Evolutionary conservation across 2,888 invertebrate species (phyloP).

Genomic region (Phalera bucephala): DNA sequence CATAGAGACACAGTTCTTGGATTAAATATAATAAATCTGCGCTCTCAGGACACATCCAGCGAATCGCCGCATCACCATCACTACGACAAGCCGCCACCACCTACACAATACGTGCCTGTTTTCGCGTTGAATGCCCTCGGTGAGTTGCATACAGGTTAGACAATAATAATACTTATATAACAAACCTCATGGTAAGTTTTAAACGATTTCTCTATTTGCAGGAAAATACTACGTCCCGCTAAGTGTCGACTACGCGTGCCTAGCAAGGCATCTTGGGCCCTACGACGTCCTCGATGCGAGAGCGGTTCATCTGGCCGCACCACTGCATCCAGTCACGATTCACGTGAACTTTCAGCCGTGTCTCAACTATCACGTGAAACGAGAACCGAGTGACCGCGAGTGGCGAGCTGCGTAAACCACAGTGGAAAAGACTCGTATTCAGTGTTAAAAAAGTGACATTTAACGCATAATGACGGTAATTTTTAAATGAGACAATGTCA

Average conservation of each 20-base stretch:
- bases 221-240: conserved; percentile 92
- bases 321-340: conserved; percentile 94
- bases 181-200: too few relatives aligned
- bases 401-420: conserved; percentile 51
- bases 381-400: conserved; percentile 54
- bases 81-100: conserved; percentile 55
- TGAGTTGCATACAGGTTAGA: conserved; percentile 31
- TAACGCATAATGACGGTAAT: background rate
- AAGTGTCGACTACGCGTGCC: conserved; percentile 88
- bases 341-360: conserved; percentile 90
- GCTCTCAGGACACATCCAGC: conserved; percentile 70
- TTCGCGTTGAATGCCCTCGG: conserved; percentile 96
- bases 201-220: conserved; percentile 16
- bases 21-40: too few relatives aligned
- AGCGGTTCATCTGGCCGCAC: conserved; percentile 80
- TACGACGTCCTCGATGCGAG: conserved; percentile 82
- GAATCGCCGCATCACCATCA: conserved; percentile 65
- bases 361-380: conserved; percentile 66
- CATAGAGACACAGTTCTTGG: too few relatives aligned
- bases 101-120: conserved; percentile 87
- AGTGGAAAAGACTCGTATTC: conserved; percentile 16
- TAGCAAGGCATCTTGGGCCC: conserved; percentile 87
- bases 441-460: conserved; percentile 10
- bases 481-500: background rate
- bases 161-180: background rate